phyloP scores from a whole-genome alignment of 1,140 invertebrate species.

The Melitaea cinxia region DNA sequence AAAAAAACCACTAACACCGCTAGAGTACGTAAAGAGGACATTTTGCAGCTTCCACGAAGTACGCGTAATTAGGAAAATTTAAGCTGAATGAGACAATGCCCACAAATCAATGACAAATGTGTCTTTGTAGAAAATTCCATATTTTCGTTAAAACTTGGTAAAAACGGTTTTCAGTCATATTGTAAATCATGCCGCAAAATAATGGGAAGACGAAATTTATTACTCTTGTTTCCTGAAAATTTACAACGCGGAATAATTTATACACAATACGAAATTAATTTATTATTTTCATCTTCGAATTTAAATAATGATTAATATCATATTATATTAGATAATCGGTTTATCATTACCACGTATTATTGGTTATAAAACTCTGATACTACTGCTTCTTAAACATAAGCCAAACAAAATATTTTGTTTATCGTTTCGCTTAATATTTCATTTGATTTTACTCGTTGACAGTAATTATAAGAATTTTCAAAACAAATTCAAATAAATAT shows the following conservation, averaged over 20 bases:
- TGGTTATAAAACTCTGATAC: too few relatives aligned
- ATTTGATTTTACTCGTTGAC: too few relatives aligned
- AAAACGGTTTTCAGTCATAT: constrained; percentile 32
- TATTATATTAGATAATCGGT: neutral
- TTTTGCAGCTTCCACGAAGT: too few relatives aligned
- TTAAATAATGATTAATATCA: neutral
- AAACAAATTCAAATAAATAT: too few relatives aligned
- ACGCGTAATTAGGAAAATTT: too few relatives aligned
- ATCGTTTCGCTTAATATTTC: too few relatives aligned
- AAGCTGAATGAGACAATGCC: constrained; percentile 8
- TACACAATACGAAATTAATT: constrained; percentile 29
- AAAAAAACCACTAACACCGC: too few relatives aligned
- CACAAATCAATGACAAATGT: neutral
- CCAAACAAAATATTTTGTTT: too few relatives aligned
- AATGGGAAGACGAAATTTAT: constrained; percentile 73
- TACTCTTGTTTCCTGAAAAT: constrained; percentile 63
- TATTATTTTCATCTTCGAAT: constrained; percentile 20
- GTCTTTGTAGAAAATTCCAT: neutral
- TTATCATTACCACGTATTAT: too few relatives aligned
- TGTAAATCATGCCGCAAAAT: constrained; percentile 65
- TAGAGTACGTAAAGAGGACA: too few relatives aligned
- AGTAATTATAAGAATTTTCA: too few relatives aligned
- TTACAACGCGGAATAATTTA: constrained; percentile 59
- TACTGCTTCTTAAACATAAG: too few relatives aligned
- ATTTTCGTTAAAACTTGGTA: constrained; percentile 15